A percentile compares a stretch with the other conserved stretches of the same genome.
These are phyloP conservation scores for Orussus abietinus DNA, from an alignment of 1,140 invertebrate species.

Conservation along the genomic window DNA sequence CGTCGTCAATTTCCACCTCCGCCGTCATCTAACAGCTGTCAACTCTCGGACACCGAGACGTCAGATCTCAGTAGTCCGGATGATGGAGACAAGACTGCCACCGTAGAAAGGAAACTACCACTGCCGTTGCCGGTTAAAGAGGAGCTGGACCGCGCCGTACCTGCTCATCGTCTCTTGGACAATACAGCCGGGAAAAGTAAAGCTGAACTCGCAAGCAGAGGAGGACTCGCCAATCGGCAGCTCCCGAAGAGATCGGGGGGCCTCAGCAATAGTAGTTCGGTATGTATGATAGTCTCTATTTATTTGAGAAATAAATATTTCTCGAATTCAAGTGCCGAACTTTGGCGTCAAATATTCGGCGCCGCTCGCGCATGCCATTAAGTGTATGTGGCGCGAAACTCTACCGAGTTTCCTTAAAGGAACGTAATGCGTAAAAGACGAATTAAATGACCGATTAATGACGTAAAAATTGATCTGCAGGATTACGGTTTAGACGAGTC, in stretches of 20 bases:
- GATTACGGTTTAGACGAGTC: slow-evolving; percentile 69
- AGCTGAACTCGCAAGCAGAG: slow-evolving; percentile 77
- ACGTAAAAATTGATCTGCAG: no score
- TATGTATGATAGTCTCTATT: no score
- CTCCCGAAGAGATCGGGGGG: slow-evolving; percentile 53
- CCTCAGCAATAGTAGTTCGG: slow-evolving; percentile 66
- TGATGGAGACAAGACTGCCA: slow-evolving; percentile 70
- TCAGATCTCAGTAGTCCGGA: slow-evolving; percentile 66
- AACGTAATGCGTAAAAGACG: no score
- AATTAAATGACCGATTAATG: no score
- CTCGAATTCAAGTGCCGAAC: background rate
- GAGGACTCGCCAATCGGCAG: slow-evolving; percentile 56
- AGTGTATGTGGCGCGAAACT: no score
- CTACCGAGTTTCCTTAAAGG: no score
- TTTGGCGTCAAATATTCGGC: no score
- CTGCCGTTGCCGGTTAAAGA: slow-evolving; percentile 61
- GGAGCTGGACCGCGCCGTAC: slow-evolving; percentile 81
- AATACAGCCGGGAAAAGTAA: slow-evolving; percentile 83
- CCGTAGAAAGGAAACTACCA: slow-evolving; percentile 69
- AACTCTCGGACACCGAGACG: slow-evolving; percentile 69
- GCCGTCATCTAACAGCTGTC: slow-evolving; percentile 56
- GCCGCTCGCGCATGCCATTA: no score
- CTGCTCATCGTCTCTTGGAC: slow-evolving; percentile 79
- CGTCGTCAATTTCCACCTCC: slow-evolving; percentile 68
- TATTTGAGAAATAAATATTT: slow-evolving; percentile 10